phyloP scores from a whole-genome alignment of 2,113 vertebrate genomes.

The Poeciliopsis occidentalis region DNA sequence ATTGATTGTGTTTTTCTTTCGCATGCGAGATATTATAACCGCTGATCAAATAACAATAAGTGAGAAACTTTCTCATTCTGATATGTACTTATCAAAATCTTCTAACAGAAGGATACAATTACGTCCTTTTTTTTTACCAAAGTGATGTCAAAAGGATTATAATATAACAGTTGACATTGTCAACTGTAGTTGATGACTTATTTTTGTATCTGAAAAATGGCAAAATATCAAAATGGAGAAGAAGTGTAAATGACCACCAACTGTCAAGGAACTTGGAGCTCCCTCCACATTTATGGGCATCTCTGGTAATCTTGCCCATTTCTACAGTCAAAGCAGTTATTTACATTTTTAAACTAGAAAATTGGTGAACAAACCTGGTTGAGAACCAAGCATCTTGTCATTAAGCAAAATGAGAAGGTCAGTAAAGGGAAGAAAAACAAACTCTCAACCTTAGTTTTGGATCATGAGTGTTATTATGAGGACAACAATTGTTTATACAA shows the following conservation, averaged over 20 bases:
- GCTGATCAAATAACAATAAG: too few relatives aligned
- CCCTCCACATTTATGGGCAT: background rate
- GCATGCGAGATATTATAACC: background rate
- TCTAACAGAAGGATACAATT: background rate
- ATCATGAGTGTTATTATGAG: too few relatives aligned
- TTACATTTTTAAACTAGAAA: background rate
- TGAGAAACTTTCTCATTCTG: background rate
- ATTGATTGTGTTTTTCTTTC: background rate
- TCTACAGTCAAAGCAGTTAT: background rate
- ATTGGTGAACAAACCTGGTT: background rate
- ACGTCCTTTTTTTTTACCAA: background rate
- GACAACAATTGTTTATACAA: too few relatives aligned
- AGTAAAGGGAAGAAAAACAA: too few relatives aligned
- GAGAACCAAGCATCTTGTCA: background rate
- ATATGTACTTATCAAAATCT: background rate
- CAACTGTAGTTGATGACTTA: background rate
- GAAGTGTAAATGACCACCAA: background rate
- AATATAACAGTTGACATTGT: background rate
- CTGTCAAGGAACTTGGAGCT: background rate
- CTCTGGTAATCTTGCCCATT: background rate
- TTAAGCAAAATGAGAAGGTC: background rate
- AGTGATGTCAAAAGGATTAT: background rate
- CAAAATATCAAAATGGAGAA: background rate
- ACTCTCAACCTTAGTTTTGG: too few relatives aligned
- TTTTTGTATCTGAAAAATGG: background rate